Base-by-base conservation (phyloP, 2,888 invertebrate genomes). In the Brachypalpus laphriformis region DNA sequence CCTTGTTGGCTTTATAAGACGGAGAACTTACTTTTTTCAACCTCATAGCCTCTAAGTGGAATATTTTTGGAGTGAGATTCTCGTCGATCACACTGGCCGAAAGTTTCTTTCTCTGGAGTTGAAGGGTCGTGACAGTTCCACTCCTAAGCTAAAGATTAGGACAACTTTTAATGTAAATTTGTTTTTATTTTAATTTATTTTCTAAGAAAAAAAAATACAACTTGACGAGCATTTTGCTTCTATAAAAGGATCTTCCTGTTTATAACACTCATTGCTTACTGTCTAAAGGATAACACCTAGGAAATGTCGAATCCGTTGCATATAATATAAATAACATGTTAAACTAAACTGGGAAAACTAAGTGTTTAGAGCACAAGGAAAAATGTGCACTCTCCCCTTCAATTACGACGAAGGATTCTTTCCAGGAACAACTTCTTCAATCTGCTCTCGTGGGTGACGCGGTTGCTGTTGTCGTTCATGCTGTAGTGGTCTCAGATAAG, bases 371-470 rank as follows among this genome's bases (percentile, higher is more conserved):
- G 75, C 75, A 75, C 81, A 51, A 45, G 31, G 47, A 20, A 56
- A 47, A 20, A 51, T 74, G 59, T 66, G 65, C 80, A 51, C 31
- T 66, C 25, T 14, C 61, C n/a, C n/a, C 42, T 8, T 56, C 16
- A 49, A 85, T 85, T 85, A 85, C 34, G 81, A 85, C 8, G 85
- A 71, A 16, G 78, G 14, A 6, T 45, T 82, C 54, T 78, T 74
- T 42, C 72, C 87, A 40, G 90, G 88, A 6, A 90, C 88, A 20
- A 88, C 89, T n/a, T 91, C 90, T 56, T 91, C 91, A 77, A 89
- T 89, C 42, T 91, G 90, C 25, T 91, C 90, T 0, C 91, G 88
- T 1, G 91, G 90, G 75, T 89, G 88, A 31, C 91, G 89, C 65
- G 88, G 87, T 56, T 88, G 88, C 66, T 88, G 88, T 31, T 87